Evolutionary conservation across 2,113 vertebrate genomes (phyloP), one percentile per base, ranked within the genome.

Genomic region (Daphoenositta chrysoptera): DNA sequence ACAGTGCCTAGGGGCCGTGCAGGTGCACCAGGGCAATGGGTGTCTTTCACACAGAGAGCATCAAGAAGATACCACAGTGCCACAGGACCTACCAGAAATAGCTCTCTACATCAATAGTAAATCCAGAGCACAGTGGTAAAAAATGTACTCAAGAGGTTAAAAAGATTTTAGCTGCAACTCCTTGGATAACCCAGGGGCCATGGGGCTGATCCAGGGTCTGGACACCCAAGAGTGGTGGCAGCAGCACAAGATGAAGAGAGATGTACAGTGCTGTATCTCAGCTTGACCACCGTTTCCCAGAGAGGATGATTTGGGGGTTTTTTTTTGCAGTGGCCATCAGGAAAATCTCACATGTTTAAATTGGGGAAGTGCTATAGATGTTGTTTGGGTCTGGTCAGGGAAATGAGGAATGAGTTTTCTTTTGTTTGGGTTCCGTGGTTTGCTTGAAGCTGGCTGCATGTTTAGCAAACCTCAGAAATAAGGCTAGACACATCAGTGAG

Each of bases 351-450:
- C 72, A 9, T 83, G 69, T 66, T 92, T 61, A 71, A 81, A 95
- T 79, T 93, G 80, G n/a, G 95, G 96, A 97, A 97, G 94, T 94
- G 39, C 27, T 83, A 27, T 83, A 92, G 63, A 66, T 78, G 54
- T 76, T 85, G 70, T 93, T 89, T 94, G 69, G 40, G 93, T 89
- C 93, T 91, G 56, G 33, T 71, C 54, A 84, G 72, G 47, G 93
- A 92, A 95, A 96, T 78, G 95, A 93, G 91, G 83, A 96, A 97
- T 91, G 60, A 91, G 56, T 23, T 96, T 82, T 94, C 89, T 91
- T 94, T 89, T 96, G 95, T 97, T 96, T 96, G 94, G 95, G 96
- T 94, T 96, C 93, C 33, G 83, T 0, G 91, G 93, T 96, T 96
- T 92, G 83, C 81, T 78, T 89, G 86, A 87, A 92, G 76, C 80